Base-by-base conservation (phyloP, 2,888 invertebrate species). In the Xestia rhomboidea region DNA sequence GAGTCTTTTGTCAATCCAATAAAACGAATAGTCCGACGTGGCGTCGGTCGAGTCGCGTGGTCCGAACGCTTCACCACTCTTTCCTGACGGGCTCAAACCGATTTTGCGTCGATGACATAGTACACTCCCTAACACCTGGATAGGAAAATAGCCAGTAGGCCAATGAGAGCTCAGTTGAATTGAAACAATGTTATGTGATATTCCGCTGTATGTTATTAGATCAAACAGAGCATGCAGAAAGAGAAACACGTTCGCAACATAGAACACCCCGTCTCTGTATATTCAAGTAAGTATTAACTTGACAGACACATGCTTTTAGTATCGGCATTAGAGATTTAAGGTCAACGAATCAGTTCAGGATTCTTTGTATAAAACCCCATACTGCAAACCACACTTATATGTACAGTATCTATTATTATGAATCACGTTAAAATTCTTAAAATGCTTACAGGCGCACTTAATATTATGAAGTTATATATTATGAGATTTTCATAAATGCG, bases 221-320 rank as follows among this genome's bases (percentile, higher is more conserved):
- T 96, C 73, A 96, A 95, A 91, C 92, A 93, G 82, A 95, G 87
- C 79, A 94, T 94, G 85, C 94, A 94, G 84, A 94, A 94, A 84
- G 95, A 96, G 87, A 96, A 95, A 82, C 93, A 93, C 85, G 77
- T 85, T n/a, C 92, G 94, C 73, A 93, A 94, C 84, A 81, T 88
- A n/a, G 94, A 95, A 21, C 93, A 94, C 68, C 91, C 94, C 11
- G 84, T 95, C 67, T 93, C 95, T 77, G 93, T 91, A 60, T 95
- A 95, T 90, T 86, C 95, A 81, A 95, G 96, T 96, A 89, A 94
- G 95, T 94, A 11, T 30, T 44, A 41, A 27, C 24, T 13, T 24
- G 15, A 24, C 24, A 46, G 51, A 64, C 41, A 60, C 30, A n/a
- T 67, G 41, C 30, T 68, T 68, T 68, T 34, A 60, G 1, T n/a